A percentile compares a stretch with the other conserved stretches of the same genome.
Evolutionary conservation across 2,888 invertebrate genomes (phyloP).

Genomic region (Sycophila texana): DNA sequence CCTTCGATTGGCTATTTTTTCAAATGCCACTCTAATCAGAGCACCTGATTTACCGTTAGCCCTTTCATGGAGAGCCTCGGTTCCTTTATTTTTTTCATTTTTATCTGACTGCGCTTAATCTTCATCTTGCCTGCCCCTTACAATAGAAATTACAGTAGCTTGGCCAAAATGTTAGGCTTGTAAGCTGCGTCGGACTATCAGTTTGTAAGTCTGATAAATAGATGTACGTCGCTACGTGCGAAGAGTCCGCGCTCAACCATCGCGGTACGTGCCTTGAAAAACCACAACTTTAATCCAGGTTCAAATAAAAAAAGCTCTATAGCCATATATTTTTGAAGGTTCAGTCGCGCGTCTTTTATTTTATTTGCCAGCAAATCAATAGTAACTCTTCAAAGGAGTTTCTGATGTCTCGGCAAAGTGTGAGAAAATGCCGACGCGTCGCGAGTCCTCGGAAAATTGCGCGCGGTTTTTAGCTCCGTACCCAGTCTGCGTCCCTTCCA

Average conservation of each 20-base stretch:
- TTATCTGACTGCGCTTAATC: too few relatives aligned
- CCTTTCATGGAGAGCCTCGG: slow-evolving; percentile 22
- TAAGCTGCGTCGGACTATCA: slow-evolving; percentile 9
- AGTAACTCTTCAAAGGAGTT: too few relatives aligned
- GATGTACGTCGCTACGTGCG: slow-evolving; percentile 58
- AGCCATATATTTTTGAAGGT: slow-evolving; percentile 2
- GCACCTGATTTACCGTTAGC: slow-evolving; percentile 26
- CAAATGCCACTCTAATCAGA: slow-evolving; percentile 31
- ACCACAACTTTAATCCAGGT: slow-evolving; percentile 23
- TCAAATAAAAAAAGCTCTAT: slow-evolving; percentile 14
- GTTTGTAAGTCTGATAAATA: slow-evolving; percentile 59
- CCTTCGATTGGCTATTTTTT: slow-evolving; percentile 23
- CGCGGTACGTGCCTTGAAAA: slow-evolving; percentile 59
- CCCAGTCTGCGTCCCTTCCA: too few relatives aligned
- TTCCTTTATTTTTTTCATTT: too few relatives aligned
- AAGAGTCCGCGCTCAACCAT: slow-evolving; percentile 57
- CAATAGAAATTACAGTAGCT: not conserved
- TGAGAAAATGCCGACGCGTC: not conserved
- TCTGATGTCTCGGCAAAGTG: not conserved
- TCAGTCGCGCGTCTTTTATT: not conserved
- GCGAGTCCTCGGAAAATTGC: too few relatives aligned
- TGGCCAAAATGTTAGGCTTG: slow-evolving; percentile 20
- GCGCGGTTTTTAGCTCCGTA: too few relatives aligned
- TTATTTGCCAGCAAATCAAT: too few relatives aligned
- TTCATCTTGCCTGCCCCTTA: not conserved